Conservation (phyloP, 2,888 invertebrate genomes). For the Uropetala carovei region DNA sequence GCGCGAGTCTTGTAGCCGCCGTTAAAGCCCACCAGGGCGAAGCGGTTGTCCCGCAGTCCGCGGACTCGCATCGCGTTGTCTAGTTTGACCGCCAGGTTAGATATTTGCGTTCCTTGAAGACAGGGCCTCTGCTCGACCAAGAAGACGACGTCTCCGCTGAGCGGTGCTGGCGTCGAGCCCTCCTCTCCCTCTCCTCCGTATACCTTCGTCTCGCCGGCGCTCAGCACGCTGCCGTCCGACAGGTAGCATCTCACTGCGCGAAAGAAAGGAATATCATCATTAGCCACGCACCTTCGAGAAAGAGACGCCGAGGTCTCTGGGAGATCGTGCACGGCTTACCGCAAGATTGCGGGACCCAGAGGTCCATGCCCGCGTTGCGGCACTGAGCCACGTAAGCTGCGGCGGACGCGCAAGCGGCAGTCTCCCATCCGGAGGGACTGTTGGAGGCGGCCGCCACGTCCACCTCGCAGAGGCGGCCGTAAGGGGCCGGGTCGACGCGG, state of each 20-base stretch:
- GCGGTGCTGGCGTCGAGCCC: slow-evolving; percentile 69
- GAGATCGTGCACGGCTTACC: slow-evolving; percentile 72
- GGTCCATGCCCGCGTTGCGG: slow-evolving; percentile 73
- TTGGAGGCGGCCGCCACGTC: slow-evolving; percentile 69
- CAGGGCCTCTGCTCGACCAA: slow-evolving; percentile 75
- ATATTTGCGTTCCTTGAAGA: slow-evolving; percentile 70
- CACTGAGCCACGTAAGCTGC: slow-evolving; percentile 75
- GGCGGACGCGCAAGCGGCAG: slow-evolving; percentile 73
- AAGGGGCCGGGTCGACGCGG: slow-evolving; percentile 74
- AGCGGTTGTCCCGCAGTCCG: slow-evolving; percentile 73
- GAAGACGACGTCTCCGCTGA: slow-evolving; percentile 76
- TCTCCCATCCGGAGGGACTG: slow-evolving; percentile 70
- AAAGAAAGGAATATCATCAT: background rate
- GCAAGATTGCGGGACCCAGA: slow-evolving; percentile 75
- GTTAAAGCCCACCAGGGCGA: slow-evolving; percentile 75
- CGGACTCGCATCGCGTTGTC: slow-evolving; percentile 70
- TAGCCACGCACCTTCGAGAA: background rate
- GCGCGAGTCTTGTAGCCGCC: slow-evolving; percentile 69
- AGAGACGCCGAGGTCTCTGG: background rate
- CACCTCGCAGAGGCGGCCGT: slow-evolving; percentile 73
- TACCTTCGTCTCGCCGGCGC: slow-evolving; percentile 71
- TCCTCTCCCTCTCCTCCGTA: slow-evolving; percentile 67
- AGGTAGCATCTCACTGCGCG: slow-evolving; percentile 71
- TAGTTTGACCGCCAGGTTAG: slow-evolving; percentile 69
- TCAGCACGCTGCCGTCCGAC: slow-evolving; percentile 71